Evolutionary conservation across 2,888 invertebrate species (phyloP), one percentile per base, ranked within the genome.

Genomic region (Xestoiulus laeticollis): DNA sequence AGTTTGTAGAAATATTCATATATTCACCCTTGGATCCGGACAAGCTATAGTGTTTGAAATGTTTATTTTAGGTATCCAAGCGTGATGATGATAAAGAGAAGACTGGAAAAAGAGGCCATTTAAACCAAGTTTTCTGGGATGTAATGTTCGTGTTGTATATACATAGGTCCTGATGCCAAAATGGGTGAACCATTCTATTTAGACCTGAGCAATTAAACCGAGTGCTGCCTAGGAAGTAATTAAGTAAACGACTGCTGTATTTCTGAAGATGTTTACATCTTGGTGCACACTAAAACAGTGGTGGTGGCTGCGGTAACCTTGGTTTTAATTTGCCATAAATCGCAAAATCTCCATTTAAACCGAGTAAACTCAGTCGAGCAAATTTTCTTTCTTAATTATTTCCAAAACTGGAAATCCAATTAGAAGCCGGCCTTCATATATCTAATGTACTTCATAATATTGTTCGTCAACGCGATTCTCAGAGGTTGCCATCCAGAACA

Each of bases 181-280:
- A 68, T 68, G 8, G 22, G 68, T n/a, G 6, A 59, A n/a, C 3
- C 19, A 1, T 3, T 3, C 59, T 59, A 59, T 68, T 68, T 68
- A n/a, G 22, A 10, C 1, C 1, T 68, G 8, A 3, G n/a, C 68
- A 68, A 68, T 68, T 68, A 68, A 68, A 68, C 68, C 68, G 68
- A 68, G 68, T 68, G 68, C 68, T 8, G 26, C 68, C 68, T 2
- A 68, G 68, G 68, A 68, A 68, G 68, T 68, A 68, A 68, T 68
- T 68, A 68, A 68, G 68, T 68, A 68, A 68, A 68, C 68, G 68
- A 10, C 16, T 3, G 22, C n/a, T 68, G 68, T 22, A 26, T 22
- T 68, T 68, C 68, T 68, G 68, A 68, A 68, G 68, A 68, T 68
- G 68, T 68, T 68, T 68, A 68, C 68, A n/a, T 22, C 68, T n/a